Evolutionary conservation across 2,113 vertebrate species (phyloP), one percentile per base, ranked within the genome.

Genomic region (Myiozetetes cayanensis): DNA sequence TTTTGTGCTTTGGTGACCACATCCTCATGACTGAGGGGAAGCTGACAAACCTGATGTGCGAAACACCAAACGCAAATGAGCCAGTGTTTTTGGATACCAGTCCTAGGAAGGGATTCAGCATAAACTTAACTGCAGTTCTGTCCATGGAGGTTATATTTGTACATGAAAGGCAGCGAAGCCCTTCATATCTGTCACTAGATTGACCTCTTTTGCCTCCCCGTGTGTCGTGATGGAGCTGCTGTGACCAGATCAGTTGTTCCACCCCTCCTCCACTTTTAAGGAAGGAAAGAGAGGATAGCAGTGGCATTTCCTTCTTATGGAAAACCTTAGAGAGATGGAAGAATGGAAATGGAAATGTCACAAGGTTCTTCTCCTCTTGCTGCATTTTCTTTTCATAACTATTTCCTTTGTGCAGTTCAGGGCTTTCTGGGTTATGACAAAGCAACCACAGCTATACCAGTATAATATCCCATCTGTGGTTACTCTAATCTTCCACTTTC

Each of bases 311-410:
- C 8, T 90, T 94, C 58, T 76, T 55, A 47, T 86, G 87, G 81
- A 95, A 95, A 95, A 73, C 43, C n/a, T 79, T 71, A 85, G 33
- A 70, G 78, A 65, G 82, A 68, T 80, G 41, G 76, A 87, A 93
- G 23, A 78, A 65, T 61, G 63, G 28, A 39, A 23, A 50, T 62
- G 28, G 39, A 86, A 86, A 68, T 76, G 43, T 94, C 65, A 89
- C 49, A 77, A 56, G 30, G 8, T 72, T 84, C 41, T 66, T 87
- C 21, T 86, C 8, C 15, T 49, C 22, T 49, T 73, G 59, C 19
- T 66, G 24, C 1, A 0, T 90, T 95, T 90, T 86, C 55, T 86
- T 80, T 46, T 41, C 20, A 1, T 44, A 63, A 20, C 82, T 33
- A 15, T 70, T 92, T 85, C 58, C 67, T 87, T 80, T 90, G 30